phyloP scores from a whole-genome alignment of 2,888 invertebrate species.

The Caenorhabditis afra region DNA sequence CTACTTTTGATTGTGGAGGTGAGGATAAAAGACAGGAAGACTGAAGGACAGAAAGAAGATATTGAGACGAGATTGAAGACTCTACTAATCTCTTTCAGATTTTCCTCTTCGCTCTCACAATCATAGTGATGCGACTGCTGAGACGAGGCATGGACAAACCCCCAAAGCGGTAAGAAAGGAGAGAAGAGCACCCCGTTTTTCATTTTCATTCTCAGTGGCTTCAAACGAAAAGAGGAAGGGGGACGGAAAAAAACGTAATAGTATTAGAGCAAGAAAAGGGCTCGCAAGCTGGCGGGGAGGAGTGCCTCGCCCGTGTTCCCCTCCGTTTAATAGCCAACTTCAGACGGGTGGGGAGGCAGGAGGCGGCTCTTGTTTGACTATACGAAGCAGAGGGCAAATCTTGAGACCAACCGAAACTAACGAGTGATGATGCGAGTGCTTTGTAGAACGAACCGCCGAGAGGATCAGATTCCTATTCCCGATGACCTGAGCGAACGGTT shows the following conservation, averaged over 20 bases:
- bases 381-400: slow-evolving; percentile 6
- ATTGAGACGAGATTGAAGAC: no score
- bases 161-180: slow-evolving; percentile 16
- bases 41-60: neutral
- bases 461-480: neutral
- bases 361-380: slow-evolving; percentile 8
- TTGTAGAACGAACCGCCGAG: slow-evolving; percentile 22
- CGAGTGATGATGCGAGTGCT: no score
- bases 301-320: slow-evolving; percentile 8
- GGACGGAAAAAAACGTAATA: no score
- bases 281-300: neutral
- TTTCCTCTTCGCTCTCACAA: slow-evolving; percentile 3
- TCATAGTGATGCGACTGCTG: slow-evolving; percentile 16
- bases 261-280: slow-evolving; percentile 20
- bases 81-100: slow-evolving; percentile 23
- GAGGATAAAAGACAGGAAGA: slow-evolving; percentile 32
- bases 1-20: slow-evolving; percentile 88
- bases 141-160: neutral
- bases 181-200: no score
- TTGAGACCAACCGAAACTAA: neutral
- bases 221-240: neutral
- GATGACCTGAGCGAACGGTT: slow-evolving; percentile 44
- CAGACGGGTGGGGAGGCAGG: slow-evolving; percentile 1
- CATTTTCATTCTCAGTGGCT: no score
- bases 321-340: slow-evolving; percentile 21